Evolutionary conservation across 2,113 vertebrate species (phyloP).

Genomic region (Silurus glanis): DNA sequence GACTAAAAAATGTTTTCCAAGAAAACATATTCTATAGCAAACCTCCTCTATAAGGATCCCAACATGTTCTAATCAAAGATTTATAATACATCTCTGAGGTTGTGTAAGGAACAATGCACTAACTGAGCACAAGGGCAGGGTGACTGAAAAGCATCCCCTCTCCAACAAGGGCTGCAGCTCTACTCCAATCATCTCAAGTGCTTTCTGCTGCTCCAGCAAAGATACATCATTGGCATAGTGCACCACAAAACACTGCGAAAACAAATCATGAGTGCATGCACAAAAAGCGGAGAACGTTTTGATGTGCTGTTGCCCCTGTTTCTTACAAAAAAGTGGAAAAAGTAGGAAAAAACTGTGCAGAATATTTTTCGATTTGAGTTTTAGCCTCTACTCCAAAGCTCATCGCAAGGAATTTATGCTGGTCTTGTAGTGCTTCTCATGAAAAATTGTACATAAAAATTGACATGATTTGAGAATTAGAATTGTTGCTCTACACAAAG

Average conservation of each 20-base stretch:
- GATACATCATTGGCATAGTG: neutral
- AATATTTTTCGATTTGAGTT: neutral
- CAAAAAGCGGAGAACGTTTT: neutral
- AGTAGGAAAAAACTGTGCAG: neutral
- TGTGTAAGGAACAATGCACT: conserved; percentile 9
- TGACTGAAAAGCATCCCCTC: conserved; percentile 33
- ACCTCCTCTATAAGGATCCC: neutral
- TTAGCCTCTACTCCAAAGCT: no score
- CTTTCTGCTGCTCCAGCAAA: conserved; percentile 16
- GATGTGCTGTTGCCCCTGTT: neutral
- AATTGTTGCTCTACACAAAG: no score
- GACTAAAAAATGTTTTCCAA: neutral
- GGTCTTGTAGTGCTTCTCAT: no score
- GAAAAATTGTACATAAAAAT: no score
- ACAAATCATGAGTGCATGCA: neutral
- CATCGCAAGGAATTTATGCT: no score
- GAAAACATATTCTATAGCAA: neutral
- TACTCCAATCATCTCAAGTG: conserved; percentile 46
- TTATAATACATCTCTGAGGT: neutral
- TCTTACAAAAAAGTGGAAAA: neutral
- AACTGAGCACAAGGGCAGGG: conserved; percentile 26
- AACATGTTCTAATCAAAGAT: conserved; percentile 3
- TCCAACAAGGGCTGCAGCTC: conserved; percentile 6
- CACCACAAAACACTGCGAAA: conserved; percentile 3
- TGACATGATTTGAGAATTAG: no score